phyloP scores from a whole-genome alignment of 1,140 invertebrate species.

The Pogonomyrmex barbatus region DNA sequence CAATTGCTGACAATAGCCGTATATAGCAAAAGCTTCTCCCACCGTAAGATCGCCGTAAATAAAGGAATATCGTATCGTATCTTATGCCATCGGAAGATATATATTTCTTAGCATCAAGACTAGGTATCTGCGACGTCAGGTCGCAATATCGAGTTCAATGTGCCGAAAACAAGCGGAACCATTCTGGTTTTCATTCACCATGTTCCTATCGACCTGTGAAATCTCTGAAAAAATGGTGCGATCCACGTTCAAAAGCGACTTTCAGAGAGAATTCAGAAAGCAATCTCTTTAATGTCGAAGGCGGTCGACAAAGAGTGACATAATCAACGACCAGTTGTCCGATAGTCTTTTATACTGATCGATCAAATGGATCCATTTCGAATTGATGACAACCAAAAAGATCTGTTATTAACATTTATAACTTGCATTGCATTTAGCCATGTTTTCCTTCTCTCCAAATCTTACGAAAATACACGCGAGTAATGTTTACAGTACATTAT shows the following conservation, averaged over 20 bases:
- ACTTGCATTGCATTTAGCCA: neutral
- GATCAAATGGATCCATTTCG: slow-evolving; percentile 53
- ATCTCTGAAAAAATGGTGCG: slow-evolving; percentile 55
- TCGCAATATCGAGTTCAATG: slow-evolving; percentile 43
- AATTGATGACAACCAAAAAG: slow-evolving; percentile 40
- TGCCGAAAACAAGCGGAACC: slow-evolving; percentile 44
- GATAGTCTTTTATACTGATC: slow-evolving; percentile 50
- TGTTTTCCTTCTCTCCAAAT: neutral
- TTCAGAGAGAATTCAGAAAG: slow-evolving; percentile 1
- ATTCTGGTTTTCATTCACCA: slow-evolving; percentile 41
- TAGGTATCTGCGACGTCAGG: slow-evolving; percentile 52
- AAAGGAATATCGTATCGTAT: slow-evolving; percentile 35
- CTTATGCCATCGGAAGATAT: slow-evolving; percentile 19
- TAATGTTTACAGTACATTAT: neutral
- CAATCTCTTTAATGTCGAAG: slow-evolving; percentile 59
- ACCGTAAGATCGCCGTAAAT: slow-evolving; percentile 64
- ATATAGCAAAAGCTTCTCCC: slow-evolving; percentile 79
- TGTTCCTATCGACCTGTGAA: slow-evolving; percentile 73
- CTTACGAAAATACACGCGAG: neutral
- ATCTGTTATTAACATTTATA: neutral
- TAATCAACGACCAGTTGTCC: slow-evolving; percentile 71
- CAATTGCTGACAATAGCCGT: slow-evolving; percentile 82
- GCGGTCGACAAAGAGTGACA: slow-evolving; percentile 67
- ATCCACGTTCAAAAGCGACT: neutral
- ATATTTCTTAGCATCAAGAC: slow-evolving; percentile 8